These are phyloP conservation scores for Heterocephalus glaber DNA, from an alignment of 2,113 vertebrate species.

Conservation along the genomic window DNA sequence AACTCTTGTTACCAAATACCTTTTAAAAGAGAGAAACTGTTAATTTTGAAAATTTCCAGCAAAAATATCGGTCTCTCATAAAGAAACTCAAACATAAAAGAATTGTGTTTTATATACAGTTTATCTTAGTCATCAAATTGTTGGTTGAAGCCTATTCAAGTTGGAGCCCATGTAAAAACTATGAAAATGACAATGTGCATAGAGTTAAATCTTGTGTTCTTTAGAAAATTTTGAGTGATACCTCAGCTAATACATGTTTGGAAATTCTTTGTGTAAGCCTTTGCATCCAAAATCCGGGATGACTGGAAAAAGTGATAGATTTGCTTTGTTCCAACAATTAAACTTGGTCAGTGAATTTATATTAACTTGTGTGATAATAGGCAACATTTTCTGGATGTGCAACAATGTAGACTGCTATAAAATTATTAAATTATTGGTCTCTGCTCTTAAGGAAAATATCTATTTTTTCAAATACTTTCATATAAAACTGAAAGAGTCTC, in stretches of 20 bases:
- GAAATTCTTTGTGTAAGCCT: background rate
- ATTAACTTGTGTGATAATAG: background rate
- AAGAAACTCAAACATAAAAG: background rate
- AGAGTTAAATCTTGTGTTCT: background rate
- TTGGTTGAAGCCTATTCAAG: background rate
- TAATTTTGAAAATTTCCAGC: constrained; percentile 1
- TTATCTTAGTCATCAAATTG: background rate
- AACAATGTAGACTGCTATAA: background rate
- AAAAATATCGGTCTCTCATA: background rate
- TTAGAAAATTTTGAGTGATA: constrained; percentile 18
- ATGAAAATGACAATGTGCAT: background rate
- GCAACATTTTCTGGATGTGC: background rate
- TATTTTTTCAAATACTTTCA: background rate
- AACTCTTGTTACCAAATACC: background rate
- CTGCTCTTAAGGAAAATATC: background rate
- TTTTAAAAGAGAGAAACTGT: background rate
- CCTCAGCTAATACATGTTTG: background rate
- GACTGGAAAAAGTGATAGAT: background rate
- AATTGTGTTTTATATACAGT: background rate
- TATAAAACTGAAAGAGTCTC: background rate
- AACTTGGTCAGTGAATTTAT: background rate
- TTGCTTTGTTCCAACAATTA: background rate
- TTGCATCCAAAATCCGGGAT: background rate
- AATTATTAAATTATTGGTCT: background rate
- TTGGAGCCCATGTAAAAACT: background rate